These are phyloP conservation scores for Lethrus apterus DNA, from an alignment of 1,140 invertebrate species.

Conservation along the genomic window DNA sequence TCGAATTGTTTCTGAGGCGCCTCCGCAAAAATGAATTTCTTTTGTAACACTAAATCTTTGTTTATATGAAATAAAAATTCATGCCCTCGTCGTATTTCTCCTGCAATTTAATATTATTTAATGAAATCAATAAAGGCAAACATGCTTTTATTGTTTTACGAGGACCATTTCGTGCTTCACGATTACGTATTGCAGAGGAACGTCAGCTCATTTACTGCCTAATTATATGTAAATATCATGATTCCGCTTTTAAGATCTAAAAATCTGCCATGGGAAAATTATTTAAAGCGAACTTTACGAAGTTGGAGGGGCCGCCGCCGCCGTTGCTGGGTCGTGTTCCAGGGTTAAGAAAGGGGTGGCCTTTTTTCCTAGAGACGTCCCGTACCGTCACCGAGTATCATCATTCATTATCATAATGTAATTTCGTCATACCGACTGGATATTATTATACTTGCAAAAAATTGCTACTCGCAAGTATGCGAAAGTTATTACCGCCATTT, in stretches of 20 bases:
- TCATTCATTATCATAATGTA: constrained; percentile 25
- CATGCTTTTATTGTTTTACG: too few species aligned
- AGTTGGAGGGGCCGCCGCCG: background rate
- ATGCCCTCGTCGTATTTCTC: background rate
- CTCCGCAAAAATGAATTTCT: background rate
- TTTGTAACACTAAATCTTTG: background rate
- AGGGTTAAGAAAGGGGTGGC: background rate
- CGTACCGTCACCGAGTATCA: constrained; percentile 22
- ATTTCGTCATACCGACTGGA: constrained; percentile 13
- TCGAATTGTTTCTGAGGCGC: too few species aligned
- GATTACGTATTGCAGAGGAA: too few species aligned
- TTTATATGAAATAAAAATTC: too few species aligned
- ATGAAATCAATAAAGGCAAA: background rate
- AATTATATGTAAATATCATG: constrained; percentile 12
- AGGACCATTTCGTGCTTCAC: too few species aligned
- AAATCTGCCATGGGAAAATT: constrained; percentile 10
- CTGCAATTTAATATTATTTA: background rate
- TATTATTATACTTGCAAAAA: constrained; percentile 16
- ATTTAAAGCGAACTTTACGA: background rate
- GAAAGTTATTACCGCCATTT: too few species aligned
- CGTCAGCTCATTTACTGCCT: constrained; percentile 9
- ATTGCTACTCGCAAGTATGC: too few species aligned
- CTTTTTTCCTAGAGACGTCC: constrained; percentile 17
- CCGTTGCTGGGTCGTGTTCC: background rate
- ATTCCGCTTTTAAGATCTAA: constrained; percentile 2